A percentile compares a stretch with the other conserved stretches of the same genome.
Conservation (phyloP, 2,888 invertebrate species). For the Lepidocyrtoides sp. region DNA sequence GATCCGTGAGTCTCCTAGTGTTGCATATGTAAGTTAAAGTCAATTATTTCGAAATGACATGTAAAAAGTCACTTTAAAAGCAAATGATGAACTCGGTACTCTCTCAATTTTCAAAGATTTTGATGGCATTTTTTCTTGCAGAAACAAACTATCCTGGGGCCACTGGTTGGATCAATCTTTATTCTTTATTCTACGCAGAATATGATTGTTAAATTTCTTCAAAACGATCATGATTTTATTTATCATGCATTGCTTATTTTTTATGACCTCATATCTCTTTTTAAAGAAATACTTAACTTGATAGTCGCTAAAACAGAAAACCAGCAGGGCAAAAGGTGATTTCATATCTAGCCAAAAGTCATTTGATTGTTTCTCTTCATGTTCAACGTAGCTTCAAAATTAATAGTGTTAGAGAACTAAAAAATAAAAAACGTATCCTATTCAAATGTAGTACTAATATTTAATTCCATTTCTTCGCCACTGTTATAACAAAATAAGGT, state of each 20-base stretch:
- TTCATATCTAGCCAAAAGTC: too few relatives aligned
- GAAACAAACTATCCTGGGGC: slow-evolving; percentile 95
- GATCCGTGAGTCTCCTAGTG: slow-evolving; percentile 93
- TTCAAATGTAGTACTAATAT: too few relatives aligned
- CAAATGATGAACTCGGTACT: neutral
- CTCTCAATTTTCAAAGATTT: neutral
- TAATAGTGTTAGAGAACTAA: too few relatives aligned
- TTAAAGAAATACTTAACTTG: slow-evolving; percentile 96
- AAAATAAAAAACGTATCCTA: too few relatives aligned
- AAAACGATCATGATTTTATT: slow-evolving; percentile 97
- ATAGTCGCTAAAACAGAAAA: slow-evolving; percentile 92
- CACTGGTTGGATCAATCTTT: slow-evolving; percentile 97
- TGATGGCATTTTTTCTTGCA: slow-evolving; percentile 86
- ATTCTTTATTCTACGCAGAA: slow-evolving; percentile 99
- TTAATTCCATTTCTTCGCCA: too few relatives aligned
- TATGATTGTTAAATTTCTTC: slow-evolving; percentile 95
- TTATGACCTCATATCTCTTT: slow-evolving; percentile 97
- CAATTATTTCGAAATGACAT: neutral
- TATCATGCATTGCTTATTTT: slow-evolving; percentile 96
- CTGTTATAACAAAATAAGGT: too few relatives aligned
- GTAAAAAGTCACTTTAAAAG: neutral
- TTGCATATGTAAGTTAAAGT: slow-evolving; percentile 91
- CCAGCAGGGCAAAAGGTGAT: too few relatives aligned
- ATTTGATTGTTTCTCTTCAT: too few relatives aligned
- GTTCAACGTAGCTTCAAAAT: too few relatives aligned